Conservation (phyloP, 2,888 invertebrate genomes). For the Cecidostiba fungosa region DNA sequence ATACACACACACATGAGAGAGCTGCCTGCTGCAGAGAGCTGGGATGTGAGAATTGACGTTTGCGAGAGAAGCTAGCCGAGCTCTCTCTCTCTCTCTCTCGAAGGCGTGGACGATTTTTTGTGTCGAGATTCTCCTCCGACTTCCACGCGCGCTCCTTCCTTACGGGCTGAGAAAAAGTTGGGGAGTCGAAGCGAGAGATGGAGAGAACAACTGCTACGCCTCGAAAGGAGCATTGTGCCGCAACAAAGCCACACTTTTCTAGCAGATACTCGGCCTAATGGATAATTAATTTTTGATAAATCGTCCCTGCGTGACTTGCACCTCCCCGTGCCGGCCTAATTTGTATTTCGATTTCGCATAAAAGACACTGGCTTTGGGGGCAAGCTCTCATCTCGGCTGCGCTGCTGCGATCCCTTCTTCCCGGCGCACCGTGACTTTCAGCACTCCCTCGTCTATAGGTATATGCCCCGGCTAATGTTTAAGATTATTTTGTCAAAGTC, state of each 20-base stretch:
- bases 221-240: slow-evolving; percentile 72
- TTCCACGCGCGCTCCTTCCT: slow-evolving; percentile 26
- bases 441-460: background rate
- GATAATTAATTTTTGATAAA: slow-evolving; percentile 80
- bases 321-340: slow-evolving; percentile 71
- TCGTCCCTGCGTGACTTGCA: slow-evolving; percentile 76
- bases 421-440: background rate
- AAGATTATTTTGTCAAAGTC: slow-evolving; percentile 52
- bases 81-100: slow-evolving; percentile 67
- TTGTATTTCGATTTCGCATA: slow-evolving; percentile 76
- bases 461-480: background rate
- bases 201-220: slow-evolving; percentile 50
- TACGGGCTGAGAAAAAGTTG: slow-evolving; percentile 33
- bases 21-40: too few species aligned
- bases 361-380: slow-evolving; percentile 63
- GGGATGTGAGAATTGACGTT: slow-evolving; percentile 46
- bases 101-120: slow-evolving; percentile 77
- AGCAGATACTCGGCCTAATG: slow-evolving; percentile 76
- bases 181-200: slow-evolving; percentile 1
- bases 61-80: slow-evolving; percentile 19
- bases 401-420: background rate
- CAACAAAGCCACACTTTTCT: slow-evolving; percentile 78
- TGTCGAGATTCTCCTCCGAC: slow-evolving; percentile 45
- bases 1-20: too few species aligned
- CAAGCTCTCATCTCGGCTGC: slow-evolving; percentile 34